Base-by-base conservation (phyloP, 1,140 invertebrate species). In the Druon quercuslanigerum region DNA sequence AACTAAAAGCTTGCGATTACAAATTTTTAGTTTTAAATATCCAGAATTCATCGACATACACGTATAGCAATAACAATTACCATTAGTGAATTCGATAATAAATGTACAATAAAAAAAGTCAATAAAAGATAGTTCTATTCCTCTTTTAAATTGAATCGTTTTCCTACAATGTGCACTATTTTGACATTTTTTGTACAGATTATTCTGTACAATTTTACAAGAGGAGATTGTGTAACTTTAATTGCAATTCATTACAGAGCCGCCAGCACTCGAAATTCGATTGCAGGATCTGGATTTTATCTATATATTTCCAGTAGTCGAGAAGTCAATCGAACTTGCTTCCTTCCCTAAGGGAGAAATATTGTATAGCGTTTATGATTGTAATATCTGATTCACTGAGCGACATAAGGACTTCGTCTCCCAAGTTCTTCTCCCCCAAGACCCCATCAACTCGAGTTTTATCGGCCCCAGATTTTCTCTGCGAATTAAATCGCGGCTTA, bases 281-380 rank as follows among this genome's bases (percentile, higher is more conserved):
- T 66, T 40, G 33, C 5, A 66, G 60, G 33, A 66, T 40, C 60
- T 66, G 20, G 60, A 40, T 60, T 20, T 60, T 60, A 33, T 60
- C 20, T 60, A 33, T 57, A 57, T 33, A 60, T 14, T 60, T 60
- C 57, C 20, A 40, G 33, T 40, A 66, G 60, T 40, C 60, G 14
- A 66, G 14, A 66, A 25, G 25, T 66, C 60, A 40, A 46, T 66
- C 60, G 16, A 66, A 66, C 33, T 46, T 19, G 54, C 17, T 19
- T 12, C 54, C 17, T 56, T 66, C 25, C 14, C 20, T 16, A 66
- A 7, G 13, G 60, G 25, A n/a, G 16, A 46, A 66, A 66, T 33
- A 66, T 66, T 66, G 57, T 66, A 66, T 11, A 40, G 57, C 57
- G 57, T 66, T 66, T 66, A 66, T 66, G 57, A 66, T 66, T 66